A percentile compares a stretch with the other conserved stretches of the same genome.
Conservation (phyloP, 2,888 invertebrate genomes). For the Sarcophaga rosellei region DNA sequence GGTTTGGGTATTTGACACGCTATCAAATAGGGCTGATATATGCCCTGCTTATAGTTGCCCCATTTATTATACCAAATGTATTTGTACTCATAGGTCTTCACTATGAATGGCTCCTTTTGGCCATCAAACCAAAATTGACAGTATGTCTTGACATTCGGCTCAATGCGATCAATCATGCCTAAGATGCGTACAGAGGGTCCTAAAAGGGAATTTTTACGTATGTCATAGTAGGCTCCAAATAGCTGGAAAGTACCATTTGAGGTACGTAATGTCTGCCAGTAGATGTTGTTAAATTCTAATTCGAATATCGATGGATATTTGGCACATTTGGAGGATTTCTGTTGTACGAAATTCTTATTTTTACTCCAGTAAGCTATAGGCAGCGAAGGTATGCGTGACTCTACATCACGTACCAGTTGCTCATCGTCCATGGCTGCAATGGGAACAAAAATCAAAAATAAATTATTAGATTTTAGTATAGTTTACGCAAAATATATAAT, state of each 20-base stretch:
- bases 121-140: constrained; percentile 96
- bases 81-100: constrained; percentile 93
- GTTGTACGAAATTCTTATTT: constrained; percentile 85
- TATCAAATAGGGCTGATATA: constrained; percentile 94
- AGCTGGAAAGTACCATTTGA: constrained; percentile 94
- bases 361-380: constrained; percentile 93
- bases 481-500: too few species aligned
- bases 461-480: background rate
- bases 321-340: constrained; percentile 87
- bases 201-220: constrained; percentile 88
- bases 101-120: constrained; percentile 89
- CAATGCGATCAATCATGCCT: constrained; percentile 94
- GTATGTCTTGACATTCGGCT: constrained; percentile 90
- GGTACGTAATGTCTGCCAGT: constrained; percentile 93
- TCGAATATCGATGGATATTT: constrained; percentile 94
- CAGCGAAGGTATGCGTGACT: constrained; percentile 90
- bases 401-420: constrained; percentile 89
- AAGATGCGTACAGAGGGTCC: constrained; percentile 93
- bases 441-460: background rate
- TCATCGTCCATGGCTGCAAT: constrained; percentile 84
- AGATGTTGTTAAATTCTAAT: constrained; percentile 95
- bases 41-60: constrained; percentile 95
- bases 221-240: constrained; percentile 94
- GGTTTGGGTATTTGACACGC: constrained; percentile 92
- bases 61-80: constrained; percentile 97